A percentile compares a stretch with the other conserved stretches of the same genome.
Conservation (phyloP, 2,797 vertebrate species). For the Cossypha polioptera region DNA sequence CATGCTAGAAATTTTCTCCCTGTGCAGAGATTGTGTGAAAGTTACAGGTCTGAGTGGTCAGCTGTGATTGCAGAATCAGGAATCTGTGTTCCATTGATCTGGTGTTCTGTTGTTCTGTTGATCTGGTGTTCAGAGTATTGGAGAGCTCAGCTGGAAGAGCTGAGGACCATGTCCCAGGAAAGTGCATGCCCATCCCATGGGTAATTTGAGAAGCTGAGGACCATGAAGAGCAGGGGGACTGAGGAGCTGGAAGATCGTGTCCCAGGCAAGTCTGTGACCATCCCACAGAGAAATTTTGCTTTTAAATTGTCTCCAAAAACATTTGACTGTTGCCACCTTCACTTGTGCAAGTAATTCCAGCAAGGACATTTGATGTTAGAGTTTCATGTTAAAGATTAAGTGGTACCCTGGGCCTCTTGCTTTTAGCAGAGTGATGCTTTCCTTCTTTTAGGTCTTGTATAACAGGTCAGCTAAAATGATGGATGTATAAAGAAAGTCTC, state of each 20-base stretch:
- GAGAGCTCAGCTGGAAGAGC: not conserved
- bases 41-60: not conserved
- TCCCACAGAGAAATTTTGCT: not conserved
- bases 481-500: not conserved
- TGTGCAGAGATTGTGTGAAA: not conserved
- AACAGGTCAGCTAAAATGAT: not conserved
- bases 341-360: not conserved
- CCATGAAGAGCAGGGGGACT: not conserved
- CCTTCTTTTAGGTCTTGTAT: not conserved
- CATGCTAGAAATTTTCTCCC: not conserved
- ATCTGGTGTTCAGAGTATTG: not conserved
- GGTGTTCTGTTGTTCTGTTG: not conserved
- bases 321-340: not conserved
- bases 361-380: not conserved
- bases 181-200: not conserved
- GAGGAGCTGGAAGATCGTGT: not conserved
- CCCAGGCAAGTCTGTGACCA: not conserved
- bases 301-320: not conserved
- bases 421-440: not conserved
- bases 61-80: not conserved
- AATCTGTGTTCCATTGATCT: not conserved
- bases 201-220: not conserved
- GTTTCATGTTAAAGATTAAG: not conserved
- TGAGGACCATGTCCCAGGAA: not conserved
- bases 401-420: not conserved